Evolutionary conservation across 2,888 invertebrate species (phyloP).

Genomic region (Troglohyphantes excavatus): DNA sequence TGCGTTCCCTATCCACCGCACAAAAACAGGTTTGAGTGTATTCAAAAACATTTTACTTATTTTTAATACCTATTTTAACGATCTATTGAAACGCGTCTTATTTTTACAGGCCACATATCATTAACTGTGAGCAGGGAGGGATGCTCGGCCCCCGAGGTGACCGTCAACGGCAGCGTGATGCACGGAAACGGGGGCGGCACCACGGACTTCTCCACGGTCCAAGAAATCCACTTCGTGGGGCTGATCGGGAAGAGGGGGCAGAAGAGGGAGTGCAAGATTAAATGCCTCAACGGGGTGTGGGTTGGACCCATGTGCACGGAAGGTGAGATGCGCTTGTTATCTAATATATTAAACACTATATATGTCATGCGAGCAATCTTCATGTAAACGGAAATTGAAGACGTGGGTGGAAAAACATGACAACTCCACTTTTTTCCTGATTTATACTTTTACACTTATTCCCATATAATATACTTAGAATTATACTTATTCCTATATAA

Average conservation of each 20-base stretch:
- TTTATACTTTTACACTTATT: no score
- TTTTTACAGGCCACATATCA: constrained; percentile 5
- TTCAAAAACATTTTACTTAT: no score
- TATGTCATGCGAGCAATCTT: not conserved
- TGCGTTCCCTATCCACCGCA: no score
- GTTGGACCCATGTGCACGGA: constrained; percentile 91
- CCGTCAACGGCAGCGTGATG: constrained; percentile 79
- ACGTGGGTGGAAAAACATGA: no score
- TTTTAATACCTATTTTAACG: no score
- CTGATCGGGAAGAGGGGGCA: constrained; percentile 83
- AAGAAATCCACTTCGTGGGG: constrained; percentile 80
- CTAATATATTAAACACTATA: not conserved
- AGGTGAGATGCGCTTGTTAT: constrained; percentile 84
- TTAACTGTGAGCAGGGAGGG: constrained; percentile 57
- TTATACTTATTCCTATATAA: no score
- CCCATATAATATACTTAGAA: no score
- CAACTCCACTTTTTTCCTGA: no score
- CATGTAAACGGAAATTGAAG: not conserved
- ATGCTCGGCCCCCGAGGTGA: constrained; percentile 80
- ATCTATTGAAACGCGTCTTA: no score
- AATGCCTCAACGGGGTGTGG: constrained; percentile 92
- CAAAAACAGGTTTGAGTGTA: no score
- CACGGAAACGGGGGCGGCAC: constrained; percentile 3
- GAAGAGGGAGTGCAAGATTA: constrained; percentile 90
- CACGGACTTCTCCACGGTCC: constrained; percentile 74